Base-by-base conservation (phyloP, 2,888 invertebrate genomes). In the Anthrax anthrax region DNA sequence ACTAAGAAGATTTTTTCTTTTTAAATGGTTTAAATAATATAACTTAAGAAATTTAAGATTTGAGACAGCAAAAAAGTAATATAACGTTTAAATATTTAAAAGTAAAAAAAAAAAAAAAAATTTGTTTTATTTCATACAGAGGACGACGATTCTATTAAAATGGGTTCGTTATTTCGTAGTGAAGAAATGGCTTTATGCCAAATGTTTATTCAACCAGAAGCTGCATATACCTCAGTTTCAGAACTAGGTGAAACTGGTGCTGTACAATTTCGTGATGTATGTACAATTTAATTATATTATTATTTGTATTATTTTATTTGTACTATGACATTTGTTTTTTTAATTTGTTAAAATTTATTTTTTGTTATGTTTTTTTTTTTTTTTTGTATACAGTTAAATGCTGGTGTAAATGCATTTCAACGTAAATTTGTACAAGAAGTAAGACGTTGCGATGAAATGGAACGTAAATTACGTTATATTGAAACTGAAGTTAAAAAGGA, bases 211-310 rank as follows among this genome's bases (percentile, higher is more conserved):
- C 94, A 95, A 69, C 89, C 91, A 18, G 95, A 95, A 71, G 87
- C 94, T 32, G 91, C 92, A 0, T 96, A 95, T 70, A 82, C 84
- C 56, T 88, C 90, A 54, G 84, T 95, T 51, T 90, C 94, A 3
- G 92, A 95, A 70, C 74, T 96, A 51, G 95, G 95, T 46, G 94
- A 95, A 70, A 80, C 86, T 34, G 95, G 92, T 53, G 79, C 87
- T 49, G 91, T 92, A 40, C 94, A 95, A 73, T 96, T 96, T 67
- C 80, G 91, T 70, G 94, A 95, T 72, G 91, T 94, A 73, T 84
- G 84, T 80, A 57, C 23, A 23, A 23, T 23, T 23, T 23, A 6
- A 23, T 23, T 23, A 6, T 38, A 51, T 48, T 40, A 49, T 49
- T 39, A 37, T 44, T 39, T 18, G 29, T 39, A 37, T 13, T 37